Evolutionary conservation across 2,888 invertebrate genomes (phyloP).

Genomic region (Zaprionus lineosus): DNA sequence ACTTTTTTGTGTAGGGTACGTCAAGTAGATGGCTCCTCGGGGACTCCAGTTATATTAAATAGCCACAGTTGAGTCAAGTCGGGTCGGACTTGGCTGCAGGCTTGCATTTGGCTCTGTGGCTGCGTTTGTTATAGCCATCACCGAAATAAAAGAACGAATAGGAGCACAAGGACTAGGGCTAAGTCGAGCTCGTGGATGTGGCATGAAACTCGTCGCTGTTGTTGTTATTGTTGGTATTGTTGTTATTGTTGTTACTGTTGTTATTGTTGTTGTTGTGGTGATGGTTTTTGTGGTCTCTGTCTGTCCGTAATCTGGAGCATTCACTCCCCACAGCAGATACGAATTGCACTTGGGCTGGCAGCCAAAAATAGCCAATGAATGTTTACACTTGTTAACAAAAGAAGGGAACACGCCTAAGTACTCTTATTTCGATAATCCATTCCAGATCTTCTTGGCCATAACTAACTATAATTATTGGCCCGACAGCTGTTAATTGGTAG

Average conservation of each 20-base stretch:
- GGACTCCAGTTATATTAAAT: constrained; percentile 22
- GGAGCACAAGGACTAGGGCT: neutral
- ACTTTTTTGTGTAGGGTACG: constrained; percentile 19
- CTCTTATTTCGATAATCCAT: no score
- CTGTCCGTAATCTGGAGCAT: constrained; percentile 2
- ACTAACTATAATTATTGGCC: no score
- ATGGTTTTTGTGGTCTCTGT: no score
- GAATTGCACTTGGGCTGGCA: no score
- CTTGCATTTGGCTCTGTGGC: constrained; percentile 9
- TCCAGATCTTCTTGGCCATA: no score
- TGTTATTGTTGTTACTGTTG: no score
- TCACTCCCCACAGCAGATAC: no score
- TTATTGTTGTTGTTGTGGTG: no score
- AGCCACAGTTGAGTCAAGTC: constrained; percentile 15
- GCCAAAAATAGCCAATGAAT: neutral
- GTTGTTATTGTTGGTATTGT: constrained; percentile 2
- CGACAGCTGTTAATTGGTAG: no score
- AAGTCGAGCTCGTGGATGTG: neutral
- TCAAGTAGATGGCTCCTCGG: constrained; percentile 20
- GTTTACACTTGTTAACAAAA: constrained; percentile 4
- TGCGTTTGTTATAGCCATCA: constrained; percentile 9
- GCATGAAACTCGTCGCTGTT: constrained; percentile 7
- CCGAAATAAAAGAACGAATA: neutral
- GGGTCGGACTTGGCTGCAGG: neutral
- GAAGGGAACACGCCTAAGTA: no score